Base-by-base conservation (phyloP, 2,113 vertebrate species). In the Chaetodon trifascialis region DNA sequence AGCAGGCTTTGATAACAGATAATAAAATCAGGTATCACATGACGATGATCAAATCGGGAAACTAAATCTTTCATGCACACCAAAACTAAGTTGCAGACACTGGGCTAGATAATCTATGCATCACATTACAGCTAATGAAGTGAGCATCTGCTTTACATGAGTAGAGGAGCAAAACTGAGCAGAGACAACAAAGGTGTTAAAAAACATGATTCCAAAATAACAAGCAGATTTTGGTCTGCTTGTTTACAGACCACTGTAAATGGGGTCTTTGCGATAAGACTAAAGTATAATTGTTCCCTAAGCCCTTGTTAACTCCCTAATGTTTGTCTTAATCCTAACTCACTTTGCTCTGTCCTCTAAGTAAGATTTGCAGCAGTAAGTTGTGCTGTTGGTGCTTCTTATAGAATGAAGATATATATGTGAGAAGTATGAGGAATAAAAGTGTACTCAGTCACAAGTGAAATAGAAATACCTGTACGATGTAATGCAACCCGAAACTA, bases 51-150 rank as follows among this genome's bases (percentile, higher is more conserved):
- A 1, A 67, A 38, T 3, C 47, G n/a, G 55, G 25, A 67, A 70
- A 66, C 52, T 0, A 46, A 16, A 64, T 72, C 1, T 73, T 65
- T 40, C 12, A 66, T 51, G 12, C 25, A 63, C 8, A 78, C 25
- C 60, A 25, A 67, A 83, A 76, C 49, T 52, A 21, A 30, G 51
- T 34, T 0, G 0, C 11, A 76, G 38, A 70, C 25, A 49, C 49
- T 19, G 25, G 47, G 55, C 60, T 55, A 58, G 63, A 75, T 77
- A 60, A 77, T 79, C 19, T 80, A 76, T 62, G 49, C 77, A 80
- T 80, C 58, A 8, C 19, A 88, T 83, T 76, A 77, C 34, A 79
- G 74, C 64, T 89, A 86, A 90, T 83, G 51, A 90, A 81, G 66
- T 23, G n/a, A 52, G 52, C 67, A 49, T 70, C 46, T 83, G 55